These are phyloP conservation scores for Agapornis roseicollis DNA, from an alignment of 2,113 vertebrate genomes.

Conservation along the genomic window DNA sequence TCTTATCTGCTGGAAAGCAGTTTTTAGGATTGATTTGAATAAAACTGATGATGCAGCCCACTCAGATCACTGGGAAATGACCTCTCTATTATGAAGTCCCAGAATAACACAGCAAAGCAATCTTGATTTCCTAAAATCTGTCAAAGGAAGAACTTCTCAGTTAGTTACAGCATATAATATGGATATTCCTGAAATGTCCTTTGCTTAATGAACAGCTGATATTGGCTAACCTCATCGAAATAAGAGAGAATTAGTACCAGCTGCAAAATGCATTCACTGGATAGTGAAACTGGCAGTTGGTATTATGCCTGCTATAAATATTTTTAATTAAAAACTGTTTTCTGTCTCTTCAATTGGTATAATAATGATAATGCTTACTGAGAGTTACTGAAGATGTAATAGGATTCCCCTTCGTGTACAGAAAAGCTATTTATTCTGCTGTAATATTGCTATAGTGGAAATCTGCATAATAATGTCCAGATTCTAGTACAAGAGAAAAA, in stretches of 20 bases:
- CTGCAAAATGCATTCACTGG: conserved; percentile 73
- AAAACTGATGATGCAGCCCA: conserved; percentile 48
- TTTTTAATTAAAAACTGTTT: conserved; percentile 80
- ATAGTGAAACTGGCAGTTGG: conserved; percentile 71
- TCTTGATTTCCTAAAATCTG: conserved; percentile 52
- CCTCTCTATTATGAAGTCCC: conserved; percentile 53
- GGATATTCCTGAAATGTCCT: conserved; percentile 66
- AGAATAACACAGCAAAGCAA: conserved; percentile 50
- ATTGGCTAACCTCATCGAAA: conserved; percentile 72
- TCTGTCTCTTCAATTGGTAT: conserved; percentile 70
- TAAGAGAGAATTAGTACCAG: conserved; percentile 71
- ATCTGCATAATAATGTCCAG: background rate
- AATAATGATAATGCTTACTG: conserved; percentile 58
- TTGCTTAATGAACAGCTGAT: conserved; percentile 75
- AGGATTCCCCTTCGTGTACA: conserved; percentile 46
- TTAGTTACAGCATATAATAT: conserved; percentile 35
- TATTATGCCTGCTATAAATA: conserved; percentile 76
- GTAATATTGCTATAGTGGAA: conserved; percentile 31
- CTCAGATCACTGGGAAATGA: conserved; percentile 44
- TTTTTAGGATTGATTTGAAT: conserved; percentile 45
- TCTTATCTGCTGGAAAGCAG: conserved; percentile 47
- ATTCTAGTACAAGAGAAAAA: conserved; percentile 25
- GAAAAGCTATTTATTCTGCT: conserved; percentile 50
- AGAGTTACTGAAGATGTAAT: conserved; percentile 51
- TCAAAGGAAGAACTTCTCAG: conserved; percentile 52